phyloP scores from a whole-genome alignment of 2,888 invertebrate genomes.

The Orchestes rusci region DNA sequence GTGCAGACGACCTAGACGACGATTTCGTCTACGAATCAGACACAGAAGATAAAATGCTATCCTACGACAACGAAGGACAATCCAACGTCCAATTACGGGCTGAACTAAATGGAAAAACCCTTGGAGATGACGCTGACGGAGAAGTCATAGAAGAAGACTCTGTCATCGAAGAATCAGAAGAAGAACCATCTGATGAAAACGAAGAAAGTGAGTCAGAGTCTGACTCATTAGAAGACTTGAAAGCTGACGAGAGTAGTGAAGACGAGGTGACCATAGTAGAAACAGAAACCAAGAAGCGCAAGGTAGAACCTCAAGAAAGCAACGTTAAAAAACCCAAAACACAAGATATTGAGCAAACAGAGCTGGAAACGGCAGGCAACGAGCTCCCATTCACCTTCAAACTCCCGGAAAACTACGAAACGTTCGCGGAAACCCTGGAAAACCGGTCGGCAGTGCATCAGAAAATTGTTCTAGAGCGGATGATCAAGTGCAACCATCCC shows the following conservation, averaged over 20 bases:
- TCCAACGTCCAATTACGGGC: constrained; percentile 39
- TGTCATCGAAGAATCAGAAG: constrained; percentile 26
- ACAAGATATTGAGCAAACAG: constrained; percentile 12
- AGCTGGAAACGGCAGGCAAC: constrained; percentile 12
- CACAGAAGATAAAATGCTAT: constrained; percentile 36
- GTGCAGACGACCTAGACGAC: constrained; percentile 83
- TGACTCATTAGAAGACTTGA: constrained; percentile 48
- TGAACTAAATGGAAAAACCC: constrained; percentile 35
- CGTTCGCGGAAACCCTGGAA: constrained; percentile 54
- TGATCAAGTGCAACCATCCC: constrained; percentile 84
- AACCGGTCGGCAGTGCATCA: constrained; percentile 57
- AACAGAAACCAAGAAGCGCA: constrained; percentile 26
- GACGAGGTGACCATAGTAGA: constrained; percentile 38
- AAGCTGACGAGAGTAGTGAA: constrained; percentile 38
- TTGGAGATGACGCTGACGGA: constrained; percentile 18
- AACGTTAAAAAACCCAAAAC: not conserved
- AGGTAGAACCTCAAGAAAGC: constrained; percentile 2
- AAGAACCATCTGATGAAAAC: constrained; percentile 28
- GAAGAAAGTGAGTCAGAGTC: constrained; percentile 35
- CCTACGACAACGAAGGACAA: constrained; percentile 39
- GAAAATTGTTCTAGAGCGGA: constrained; percentile 64
- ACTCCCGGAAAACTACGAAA: constrained; percentile 58
- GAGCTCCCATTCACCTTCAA: constrained; percentile 54
- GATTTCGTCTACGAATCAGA: constrained; percentile 60
- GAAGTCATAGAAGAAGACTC: constrained; percentile 29